Conservation (phyloP, 2,113 vertebrate genomes). For the Hirundichthys speculiger region DNA sequence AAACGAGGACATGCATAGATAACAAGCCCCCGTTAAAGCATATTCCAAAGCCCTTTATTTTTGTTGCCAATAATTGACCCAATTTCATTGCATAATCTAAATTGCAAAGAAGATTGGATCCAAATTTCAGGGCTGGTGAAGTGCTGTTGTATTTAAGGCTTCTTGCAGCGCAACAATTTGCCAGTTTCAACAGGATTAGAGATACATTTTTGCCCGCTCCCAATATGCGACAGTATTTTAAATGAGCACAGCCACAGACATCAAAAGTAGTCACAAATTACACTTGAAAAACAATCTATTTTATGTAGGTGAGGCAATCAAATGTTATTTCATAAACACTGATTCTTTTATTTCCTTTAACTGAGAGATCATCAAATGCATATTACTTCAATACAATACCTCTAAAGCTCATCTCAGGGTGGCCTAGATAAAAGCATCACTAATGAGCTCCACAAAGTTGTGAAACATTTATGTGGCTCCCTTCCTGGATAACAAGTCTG, state of each 20-base stretch:
- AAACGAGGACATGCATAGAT: conserved; percentile 67
- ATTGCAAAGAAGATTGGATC: conserved; percentile 16
- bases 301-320: too few species aligned
- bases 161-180: too few species aligned
- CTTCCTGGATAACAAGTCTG: conserved; percentile 38
- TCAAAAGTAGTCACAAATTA: neutral
- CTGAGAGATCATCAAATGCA: conserved; percentile 28
- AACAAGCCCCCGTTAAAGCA: conserved; percentile 59
- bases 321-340: conserved; percentile 17
- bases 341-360: conserved; percentile 7
- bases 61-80: conserved; percentile 53
- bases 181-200: conserved; percentile 1
- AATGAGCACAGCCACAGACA: neutral
- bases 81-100: conserved; percentile 50
- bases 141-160: neutral
- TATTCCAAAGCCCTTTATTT: conserved; percentile 53
- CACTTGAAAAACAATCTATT: conserved; percentile 9
- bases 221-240: neutral
- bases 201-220: neutral
- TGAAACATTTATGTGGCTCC: conserved; percentile 42
- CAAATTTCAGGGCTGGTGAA: conserved; percentile 13
- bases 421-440: conserved; percentile 43
- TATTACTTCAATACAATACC: conserved; percentile 41
- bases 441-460: conserved; percentile 34
- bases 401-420: conserved; percentile 38